phyloP scores from a whole-genome alignment of 2,888 invertebrate genomes.

The Patella pellucida region DNA sequence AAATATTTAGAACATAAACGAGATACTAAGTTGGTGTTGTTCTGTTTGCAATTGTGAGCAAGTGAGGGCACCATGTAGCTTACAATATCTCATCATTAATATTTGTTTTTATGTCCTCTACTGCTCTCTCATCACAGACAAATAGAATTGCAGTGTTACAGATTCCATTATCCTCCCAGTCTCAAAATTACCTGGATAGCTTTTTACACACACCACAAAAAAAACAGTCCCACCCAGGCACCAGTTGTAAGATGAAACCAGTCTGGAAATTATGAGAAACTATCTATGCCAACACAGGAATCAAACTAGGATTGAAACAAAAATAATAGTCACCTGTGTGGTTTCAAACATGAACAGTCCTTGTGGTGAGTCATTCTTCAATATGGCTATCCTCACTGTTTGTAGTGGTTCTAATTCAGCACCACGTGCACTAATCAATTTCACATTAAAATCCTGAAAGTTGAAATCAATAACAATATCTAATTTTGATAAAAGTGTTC shows the following conservation, averaged over 20 bases:
- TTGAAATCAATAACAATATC: neutral
- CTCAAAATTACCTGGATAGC: too few species aligned
- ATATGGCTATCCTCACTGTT: slow-evolving; percentile 63
- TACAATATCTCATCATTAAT: too few species aligned
- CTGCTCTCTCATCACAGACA: too few species aligned
- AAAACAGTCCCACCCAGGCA: too few species aligned
- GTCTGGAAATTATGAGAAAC: too few species aligned
- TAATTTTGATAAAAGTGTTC: neutral
- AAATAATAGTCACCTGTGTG: slow-evolving; percentile 45
- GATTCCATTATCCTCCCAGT: too few species aligned
- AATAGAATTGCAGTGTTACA: too few species aligned
- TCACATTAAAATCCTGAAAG: slow-evolving; percentile 65
- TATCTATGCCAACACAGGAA: too few species aligned
- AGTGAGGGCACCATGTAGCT: too few species aligned
- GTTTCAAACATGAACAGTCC: slow-evolving; percentile 66
- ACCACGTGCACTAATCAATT: slow-evolving; percentile 59
- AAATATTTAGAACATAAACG: neutral
- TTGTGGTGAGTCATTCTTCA: slow-evolving; percentile 68
- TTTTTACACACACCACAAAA: too few species aligned
- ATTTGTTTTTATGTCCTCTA: too few species aligned
- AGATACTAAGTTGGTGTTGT: neutral
- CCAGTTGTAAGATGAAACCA: too few species aligned
- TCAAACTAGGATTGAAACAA: neutral
- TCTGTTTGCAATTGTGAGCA: neutral
- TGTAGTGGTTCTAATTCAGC: slow-evolving; percentile 51